phyloP scores from a whole-genome alignment of 2,888 invertebrate species.

The Thysanoteuthis rhombus region DNA sequence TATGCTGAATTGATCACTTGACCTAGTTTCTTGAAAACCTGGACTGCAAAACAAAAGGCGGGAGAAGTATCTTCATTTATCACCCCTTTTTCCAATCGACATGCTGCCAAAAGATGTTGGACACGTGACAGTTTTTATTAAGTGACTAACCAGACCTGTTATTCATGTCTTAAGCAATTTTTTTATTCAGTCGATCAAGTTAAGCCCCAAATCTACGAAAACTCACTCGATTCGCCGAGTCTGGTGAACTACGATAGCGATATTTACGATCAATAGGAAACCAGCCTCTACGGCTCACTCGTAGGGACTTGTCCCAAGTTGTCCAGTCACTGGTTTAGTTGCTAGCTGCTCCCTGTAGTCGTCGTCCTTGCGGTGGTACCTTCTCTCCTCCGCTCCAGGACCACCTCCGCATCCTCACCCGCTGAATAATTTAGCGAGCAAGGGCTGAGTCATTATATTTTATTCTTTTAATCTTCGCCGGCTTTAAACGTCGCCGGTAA shows the following conservation, averaged over 20 bases:
- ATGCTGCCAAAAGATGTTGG: no score
- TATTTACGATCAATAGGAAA: background rate
- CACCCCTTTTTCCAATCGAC: no score
- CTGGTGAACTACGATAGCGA: background rate
- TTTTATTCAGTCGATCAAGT: no score
- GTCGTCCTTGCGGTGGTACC: background rate
- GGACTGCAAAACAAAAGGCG: no score
- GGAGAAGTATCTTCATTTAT: no score
- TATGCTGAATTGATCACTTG: no score
- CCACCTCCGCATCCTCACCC: background rate
- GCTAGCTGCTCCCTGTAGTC: background rate
- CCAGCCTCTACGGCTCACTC: background rate
- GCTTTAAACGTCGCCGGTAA: background rate
- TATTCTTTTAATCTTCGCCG: background rate
- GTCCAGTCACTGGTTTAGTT: background rate
- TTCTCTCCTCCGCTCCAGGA: background rate
- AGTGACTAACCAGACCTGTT: no score
- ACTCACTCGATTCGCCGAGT: background rate
- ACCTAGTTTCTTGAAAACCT: no score
- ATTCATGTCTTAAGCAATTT: no score
- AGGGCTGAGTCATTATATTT: background rate
- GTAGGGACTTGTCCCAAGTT: background rate
- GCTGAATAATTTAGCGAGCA: background rate
- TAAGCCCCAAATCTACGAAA: no score
- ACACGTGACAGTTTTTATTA: no score